Conservation (phyloP, 2,113 vertebrate genomes). For the Agelaius phoeniceus region DNA sequence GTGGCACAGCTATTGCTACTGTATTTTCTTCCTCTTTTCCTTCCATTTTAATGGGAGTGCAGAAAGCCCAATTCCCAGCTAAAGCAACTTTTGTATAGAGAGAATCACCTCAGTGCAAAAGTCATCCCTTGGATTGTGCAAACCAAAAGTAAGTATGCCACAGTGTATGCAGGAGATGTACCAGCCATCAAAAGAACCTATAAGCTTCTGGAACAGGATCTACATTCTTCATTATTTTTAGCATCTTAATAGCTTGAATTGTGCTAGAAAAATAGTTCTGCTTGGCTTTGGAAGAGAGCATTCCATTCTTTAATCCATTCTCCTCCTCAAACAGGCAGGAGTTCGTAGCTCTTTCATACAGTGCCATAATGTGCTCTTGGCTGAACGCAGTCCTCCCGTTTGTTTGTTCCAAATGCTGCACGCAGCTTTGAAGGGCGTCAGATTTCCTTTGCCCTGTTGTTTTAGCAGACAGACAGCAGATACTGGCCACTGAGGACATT, state of each 20-base stretch:
- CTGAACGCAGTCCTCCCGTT: rapidly evolving
- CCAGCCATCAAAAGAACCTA: neutral
- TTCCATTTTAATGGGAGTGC: neutral
- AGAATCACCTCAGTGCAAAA: neutral
- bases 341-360: neutral
- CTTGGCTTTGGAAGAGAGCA: neutral
- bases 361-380: neutral
- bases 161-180: neutral
- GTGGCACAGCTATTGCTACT: neutral
- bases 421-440: neutral
- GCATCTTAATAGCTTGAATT: neutral
- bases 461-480: neutral
- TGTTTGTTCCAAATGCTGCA: neutral
- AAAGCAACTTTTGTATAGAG: neutral
- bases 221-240: neutral
- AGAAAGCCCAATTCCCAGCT: neutral
- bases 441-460: neutral
- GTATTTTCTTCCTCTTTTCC: neutral
- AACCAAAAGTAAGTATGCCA: neutral
- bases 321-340: neutral
- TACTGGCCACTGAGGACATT: neutral
- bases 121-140: neutral
- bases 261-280: neutral
- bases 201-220: neutral
- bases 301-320: neutral